These are phyloP conservation scores for Pteropus alecto DNA, from an alignment of 2,113 vertebrate genomes.

Conservation along the genomic window DNA sequence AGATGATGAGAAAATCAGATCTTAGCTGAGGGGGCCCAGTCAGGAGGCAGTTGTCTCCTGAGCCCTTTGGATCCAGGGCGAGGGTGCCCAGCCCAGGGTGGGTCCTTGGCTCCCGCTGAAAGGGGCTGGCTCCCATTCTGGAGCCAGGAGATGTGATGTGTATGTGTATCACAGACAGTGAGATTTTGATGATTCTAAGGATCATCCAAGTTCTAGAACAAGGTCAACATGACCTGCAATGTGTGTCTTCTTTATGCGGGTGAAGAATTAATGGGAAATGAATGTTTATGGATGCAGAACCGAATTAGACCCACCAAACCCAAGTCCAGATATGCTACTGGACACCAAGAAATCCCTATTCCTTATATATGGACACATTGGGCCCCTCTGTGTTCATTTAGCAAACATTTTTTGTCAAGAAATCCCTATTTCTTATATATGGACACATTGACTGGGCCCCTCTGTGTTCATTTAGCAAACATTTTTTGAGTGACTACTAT, in stretches of 20 bases:
- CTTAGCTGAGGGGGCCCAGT: constrained; percentile 51
- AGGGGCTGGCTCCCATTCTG: not conserved
- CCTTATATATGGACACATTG: too few species aligned
- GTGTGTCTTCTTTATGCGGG: not conserved
- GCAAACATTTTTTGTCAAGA: not conserved
- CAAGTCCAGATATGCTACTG: not conserved
- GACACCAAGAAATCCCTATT: not conserved
- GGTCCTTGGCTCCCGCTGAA: not conserved
- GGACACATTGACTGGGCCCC: too few species aligned
- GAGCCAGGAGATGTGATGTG: not conserved
- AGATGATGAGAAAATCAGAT: constrained; percentile 82
- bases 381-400: not conserved
- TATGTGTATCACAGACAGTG: not conserved
- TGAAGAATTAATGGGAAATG: not conserved
- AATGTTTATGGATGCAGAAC: not conserved
- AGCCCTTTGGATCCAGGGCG: constrained; percentile 4
- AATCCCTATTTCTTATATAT: not conserved
- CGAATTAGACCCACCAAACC: not conserved
- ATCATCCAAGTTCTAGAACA: not conserved
- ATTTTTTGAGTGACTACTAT: not conserved
- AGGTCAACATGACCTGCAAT: not conserved
- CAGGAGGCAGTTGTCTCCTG: constrained; percentile 20
- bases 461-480: not conserved
- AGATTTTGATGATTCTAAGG: not conserved
- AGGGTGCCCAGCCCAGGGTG: not conserved